phyloP scores from a whole-genome alignment of 2,888 invertebrate species.

The Dasysyrphus albostriatus region DNA sequence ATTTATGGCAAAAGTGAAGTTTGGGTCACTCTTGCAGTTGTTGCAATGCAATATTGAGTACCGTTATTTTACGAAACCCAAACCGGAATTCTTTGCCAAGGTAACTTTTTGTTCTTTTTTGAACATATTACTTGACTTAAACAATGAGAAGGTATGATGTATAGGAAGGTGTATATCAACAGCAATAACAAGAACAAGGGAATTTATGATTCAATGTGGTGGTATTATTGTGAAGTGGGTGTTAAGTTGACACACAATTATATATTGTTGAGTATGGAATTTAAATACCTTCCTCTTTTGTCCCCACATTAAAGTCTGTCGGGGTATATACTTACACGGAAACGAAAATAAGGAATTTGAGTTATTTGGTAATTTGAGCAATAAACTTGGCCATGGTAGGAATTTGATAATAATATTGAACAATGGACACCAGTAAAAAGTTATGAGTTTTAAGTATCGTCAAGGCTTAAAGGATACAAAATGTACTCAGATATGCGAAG shows the following conservation, averaged over 20 bases:
- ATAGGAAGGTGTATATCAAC: background rate
- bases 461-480: too few relatives aligned
- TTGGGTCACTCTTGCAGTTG: constrained; percentile 64
- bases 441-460: background rate
- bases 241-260: constrained; percentile 50
- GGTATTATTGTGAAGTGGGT: constrained; percentile 51
- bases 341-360: background rate
- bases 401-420: background rate
- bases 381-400: constrained; percentile 6
- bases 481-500: too few relatives aligned
- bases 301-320: background rate
- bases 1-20: constrained; percentile 64
- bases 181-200: background rate
- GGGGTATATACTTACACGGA: background rate
- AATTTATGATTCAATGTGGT: constrained; percentile 42
- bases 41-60: background rate
- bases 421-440: background rate
- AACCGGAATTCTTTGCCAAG: constrained; percentile 41
- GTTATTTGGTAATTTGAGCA: constrained; percentile 31
- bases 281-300: constrained; percentile 28
- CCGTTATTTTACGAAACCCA: background rate
- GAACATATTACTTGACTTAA: background rate
- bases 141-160: background rate
- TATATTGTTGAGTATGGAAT: constrained; percentile 18
- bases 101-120: background rate